Evolutionary conservation across 2,113 vertebrate species (phyloP).

Genomic region (Agapornis roseicollis): DNA sequence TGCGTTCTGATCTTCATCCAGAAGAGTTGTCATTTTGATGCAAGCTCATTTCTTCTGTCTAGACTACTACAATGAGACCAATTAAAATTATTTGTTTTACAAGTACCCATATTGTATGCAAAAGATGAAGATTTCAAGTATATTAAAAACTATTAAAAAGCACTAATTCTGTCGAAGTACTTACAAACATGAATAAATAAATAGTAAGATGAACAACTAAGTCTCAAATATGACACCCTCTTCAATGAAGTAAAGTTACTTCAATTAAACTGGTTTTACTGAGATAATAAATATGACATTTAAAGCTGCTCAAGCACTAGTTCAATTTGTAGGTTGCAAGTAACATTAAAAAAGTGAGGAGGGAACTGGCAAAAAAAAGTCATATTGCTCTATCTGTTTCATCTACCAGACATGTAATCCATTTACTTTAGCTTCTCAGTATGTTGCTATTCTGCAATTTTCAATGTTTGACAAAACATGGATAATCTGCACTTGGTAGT

Average conservation of each 20-base stretch:
- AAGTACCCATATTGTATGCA: constrained; percentile 66
- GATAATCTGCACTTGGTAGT: constrained; percentile 42
- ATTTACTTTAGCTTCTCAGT: constrained; percentile 54
- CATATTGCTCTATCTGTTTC: constrained; percentile 67
- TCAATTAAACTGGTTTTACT: constrained; percentile 34
- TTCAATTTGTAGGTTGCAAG: constrained; percentile 52
- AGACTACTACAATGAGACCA: constrained; percentile 52
- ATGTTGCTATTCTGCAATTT: constrained; percentile 50
- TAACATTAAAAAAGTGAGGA: constrained; percentile 48
- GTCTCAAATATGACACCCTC: constrained; percentile 55
- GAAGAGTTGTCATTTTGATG: constrained; percentile 57
- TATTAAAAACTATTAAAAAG: constrained; percentile 75
- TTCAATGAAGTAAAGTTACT: constrained; percentile 59
- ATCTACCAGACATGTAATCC: constrained; percentile 55
- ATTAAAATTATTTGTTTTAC: constrained; percentile 47
- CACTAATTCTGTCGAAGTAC: constrained; percentile 69
- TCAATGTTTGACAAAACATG: constrained; percentile 45
- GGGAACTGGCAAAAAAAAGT: constrained; percentile 59
- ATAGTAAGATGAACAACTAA: constrained; percentile 59
- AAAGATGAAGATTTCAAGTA: constrained; percentile 72
- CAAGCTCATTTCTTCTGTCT: constrained; percentile 31
- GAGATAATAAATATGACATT: constrained; percentile 62
- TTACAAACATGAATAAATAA: constrained; percentile 70
- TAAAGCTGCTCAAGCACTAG: constrained; percentile 70
- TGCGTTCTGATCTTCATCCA: background rate